A percentile compares a stretch with the other conserved stretches of the same genome.
These are phyloP conservation scores for Trilocha varians DNA, from an alignment of 2,888 invertebrate genomes.

Conservation along the genomic window DNA sequence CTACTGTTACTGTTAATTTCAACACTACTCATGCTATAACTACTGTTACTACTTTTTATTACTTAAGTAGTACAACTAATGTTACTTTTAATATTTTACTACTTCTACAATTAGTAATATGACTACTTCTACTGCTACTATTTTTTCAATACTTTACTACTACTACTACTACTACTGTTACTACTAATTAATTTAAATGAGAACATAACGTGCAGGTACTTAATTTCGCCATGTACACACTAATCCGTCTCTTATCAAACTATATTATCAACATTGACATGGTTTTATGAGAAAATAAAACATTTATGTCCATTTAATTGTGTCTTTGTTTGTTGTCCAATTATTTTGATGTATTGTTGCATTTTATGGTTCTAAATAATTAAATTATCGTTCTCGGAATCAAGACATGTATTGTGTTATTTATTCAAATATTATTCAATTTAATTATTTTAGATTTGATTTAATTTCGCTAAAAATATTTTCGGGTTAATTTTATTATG, in stretches of 20 bases:
- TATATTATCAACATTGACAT: slow-evolving; percentile 23
- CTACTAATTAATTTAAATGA: no score
- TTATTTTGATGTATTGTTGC: slow-evolving; percentile 1
- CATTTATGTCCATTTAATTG: slow-evolving; percentile 15
- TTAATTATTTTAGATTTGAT: neutral
- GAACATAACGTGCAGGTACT: no score
- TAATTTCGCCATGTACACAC: neutral
- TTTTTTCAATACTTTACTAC: no score
- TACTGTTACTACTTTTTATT: no score
- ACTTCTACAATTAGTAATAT: no score
- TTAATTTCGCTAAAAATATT: neutral
- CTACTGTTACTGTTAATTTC: no score
- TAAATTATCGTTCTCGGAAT: neutral
- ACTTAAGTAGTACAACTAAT: no score
- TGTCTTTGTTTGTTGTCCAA: slow-evolving; percentile 1
- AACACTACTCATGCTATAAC: no score
- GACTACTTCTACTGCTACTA: no score
- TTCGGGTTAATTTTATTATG: neutral
- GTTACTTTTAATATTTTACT: no score
- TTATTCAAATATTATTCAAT: neutral
- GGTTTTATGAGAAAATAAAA: slow-evolving; percentile 16
- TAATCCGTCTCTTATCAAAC: slow-evolving; percentile 7
- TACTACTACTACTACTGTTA: no score
- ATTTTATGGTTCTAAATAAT: neutral
- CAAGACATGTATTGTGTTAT: neutral